phyloP scores from a whole-genome alignment of 2,888 invertebrate species.

The Calameuta idolon region DNA sequence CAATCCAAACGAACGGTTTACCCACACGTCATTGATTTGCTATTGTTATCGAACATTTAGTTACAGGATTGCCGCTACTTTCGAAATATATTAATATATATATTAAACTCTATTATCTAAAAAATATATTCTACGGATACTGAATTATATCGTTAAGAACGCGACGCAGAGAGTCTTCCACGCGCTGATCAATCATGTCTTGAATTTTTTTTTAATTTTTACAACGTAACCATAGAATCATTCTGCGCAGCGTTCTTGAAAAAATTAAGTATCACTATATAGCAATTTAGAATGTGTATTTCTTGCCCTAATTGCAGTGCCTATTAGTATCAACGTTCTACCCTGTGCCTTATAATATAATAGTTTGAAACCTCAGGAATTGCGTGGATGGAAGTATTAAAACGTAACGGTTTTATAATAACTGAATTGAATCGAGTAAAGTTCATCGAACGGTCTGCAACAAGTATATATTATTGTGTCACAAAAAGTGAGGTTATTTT shows the following conservation, averaged over 20 bases:
- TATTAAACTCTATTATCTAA: not conserved
- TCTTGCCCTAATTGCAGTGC: conserved; percentile 1
- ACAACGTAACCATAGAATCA: not conserved
- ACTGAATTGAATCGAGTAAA: not conserved
- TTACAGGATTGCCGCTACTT: not conserved
- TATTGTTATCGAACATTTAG: not conserved
- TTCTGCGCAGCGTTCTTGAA: not conserved
- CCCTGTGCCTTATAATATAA: conserved; percentile 52
- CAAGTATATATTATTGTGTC: not conserved
- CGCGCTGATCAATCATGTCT: not conserved
- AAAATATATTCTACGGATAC: not conserved
- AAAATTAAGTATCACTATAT: not conserved
- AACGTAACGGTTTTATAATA: not conserved
- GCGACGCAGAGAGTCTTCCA: not conserved
- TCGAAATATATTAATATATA: conserved; percentile 5
- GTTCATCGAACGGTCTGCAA: not conserved
- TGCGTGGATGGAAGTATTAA: conserved; percentile 18
- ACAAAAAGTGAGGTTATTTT: not conserved
- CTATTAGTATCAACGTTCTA: conserved; percentile 43
- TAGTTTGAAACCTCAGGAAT: conserved; percentile 32
- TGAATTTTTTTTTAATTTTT: not conserved
- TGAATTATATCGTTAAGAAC: not conserved
- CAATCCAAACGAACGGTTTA: not conserved
- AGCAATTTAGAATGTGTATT: not conserved
- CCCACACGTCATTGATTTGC: not conserved